Evolutionary conservation across 2,113 vertebrate species (phyloP).

Genomic region (Nothocercus julius): DNA sequence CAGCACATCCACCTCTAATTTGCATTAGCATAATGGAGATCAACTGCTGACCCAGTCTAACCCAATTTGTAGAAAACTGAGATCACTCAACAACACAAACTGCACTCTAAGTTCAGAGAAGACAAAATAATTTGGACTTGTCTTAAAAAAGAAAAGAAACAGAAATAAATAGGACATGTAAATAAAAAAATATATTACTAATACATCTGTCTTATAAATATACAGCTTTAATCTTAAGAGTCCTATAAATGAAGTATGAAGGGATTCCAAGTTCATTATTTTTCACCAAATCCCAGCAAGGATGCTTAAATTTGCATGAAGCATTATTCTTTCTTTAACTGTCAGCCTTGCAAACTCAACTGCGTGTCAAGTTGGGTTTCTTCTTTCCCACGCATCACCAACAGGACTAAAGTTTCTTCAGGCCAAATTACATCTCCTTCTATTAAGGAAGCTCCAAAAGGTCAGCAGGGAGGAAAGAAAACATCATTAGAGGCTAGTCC

Average conservation of each 20-base stretch:
- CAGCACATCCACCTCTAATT: not conserved
- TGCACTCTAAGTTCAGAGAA: not conserved
- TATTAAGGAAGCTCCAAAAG: not conserved
- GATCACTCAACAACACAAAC: not conserved
- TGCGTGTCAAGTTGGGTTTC: conserved; percentile 2
- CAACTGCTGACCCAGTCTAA: not conserved
- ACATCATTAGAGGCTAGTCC: not conserved
- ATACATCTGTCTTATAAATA: not conserved
- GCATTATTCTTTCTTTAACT: not conserved
- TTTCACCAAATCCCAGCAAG: conserved; percentile 3
- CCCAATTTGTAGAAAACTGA: not conserved
- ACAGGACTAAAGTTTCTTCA: conserved; percentile 7
- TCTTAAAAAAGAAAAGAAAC: not conserved
- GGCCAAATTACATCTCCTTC: not conserved
- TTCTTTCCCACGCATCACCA: not conserved
- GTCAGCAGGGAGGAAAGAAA: not conserved
- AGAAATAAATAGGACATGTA: not conserved
- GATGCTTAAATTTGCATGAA: not conserved
- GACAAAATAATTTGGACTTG: not conserved
- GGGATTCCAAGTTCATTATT: not conserved
- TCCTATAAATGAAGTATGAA: not conserved
- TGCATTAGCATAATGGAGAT: not conserved
- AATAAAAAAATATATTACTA: not conserved
- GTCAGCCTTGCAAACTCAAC: conserved; percentile 31
- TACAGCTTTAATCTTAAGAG: not conserved